These are phyloP conservation scores for Ditula angustiorana DNA, from an alignment of 2,888 invertebrate species.

Conservation along the genomic window DNA sequence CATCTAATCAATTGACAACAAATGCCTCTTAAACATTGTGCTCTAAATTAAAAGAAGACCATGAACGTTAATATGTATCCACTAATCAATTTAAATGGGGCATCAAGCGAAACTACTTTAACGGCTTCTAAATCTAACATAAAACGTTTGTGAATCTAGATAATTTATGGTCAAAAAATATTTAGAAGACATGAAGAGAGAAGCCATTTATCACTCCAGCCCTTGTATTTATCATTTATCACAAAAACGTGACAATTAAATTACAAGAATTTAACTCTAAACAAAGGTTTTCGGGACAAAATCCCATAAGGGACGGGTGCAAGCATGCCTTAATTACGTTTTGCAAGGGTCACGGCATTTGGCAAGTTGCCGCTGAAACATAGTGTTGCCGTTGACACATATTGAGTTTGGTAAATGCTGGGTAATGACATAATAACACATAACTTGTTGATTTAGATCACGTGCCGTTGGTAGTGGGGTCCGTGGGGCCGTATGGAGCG, in stretches of 20 bases:
- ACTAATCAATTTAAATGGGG: neutral
- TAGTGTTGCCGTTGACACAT: conserved; percentile 40
- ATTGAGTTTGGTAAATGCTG: conserved; percentile 31
- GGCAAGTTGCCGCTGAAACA: conserved; percentile 53
- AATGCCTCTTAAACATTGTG: too few relatives aligned
- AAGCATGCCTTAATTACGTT: conserved; percentile 82
- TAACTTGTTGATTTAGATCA: conserved; percentile 57
- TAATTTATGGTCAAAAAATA: conserved; percentile 2
- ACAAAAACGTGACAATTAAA: conserved; percentile 52
- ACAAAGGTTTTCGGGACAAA: conserved; percentile 68
- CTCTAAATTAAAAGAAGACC: neutral
- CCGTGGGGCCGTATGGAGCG: conserved; percentile 97
- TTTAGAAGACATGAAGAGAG: conserved; percentile 12
- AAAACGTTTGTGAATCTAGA: neutral
- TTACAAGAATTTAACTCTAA: conserved; percentile 70
- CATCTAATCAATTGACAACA: too few relatives aligned
- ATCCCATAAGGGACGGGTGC: conserved; percentile 73
- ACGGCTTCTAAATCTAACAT: neutral
- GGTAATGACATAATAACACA: conserved; percentile 22
- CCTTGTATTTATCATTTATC: conserved; percentile 16
- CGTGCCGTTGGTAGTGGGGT: conserved; percentile 90
- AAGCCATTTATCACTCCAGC: conserved; percentile 38
- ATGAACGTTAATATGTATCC: neutral
- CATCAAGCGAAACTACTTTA: neutral
- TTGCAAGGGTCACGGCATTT: conserved; percentile 68